Percentiles rank a stretch among this genome's conserved stretches.
These are phyloP conservation scores for Spisula solida DNA, from an alignment of 2,888 invertebrate genomes.

Conservation along the genomic window DNA sequence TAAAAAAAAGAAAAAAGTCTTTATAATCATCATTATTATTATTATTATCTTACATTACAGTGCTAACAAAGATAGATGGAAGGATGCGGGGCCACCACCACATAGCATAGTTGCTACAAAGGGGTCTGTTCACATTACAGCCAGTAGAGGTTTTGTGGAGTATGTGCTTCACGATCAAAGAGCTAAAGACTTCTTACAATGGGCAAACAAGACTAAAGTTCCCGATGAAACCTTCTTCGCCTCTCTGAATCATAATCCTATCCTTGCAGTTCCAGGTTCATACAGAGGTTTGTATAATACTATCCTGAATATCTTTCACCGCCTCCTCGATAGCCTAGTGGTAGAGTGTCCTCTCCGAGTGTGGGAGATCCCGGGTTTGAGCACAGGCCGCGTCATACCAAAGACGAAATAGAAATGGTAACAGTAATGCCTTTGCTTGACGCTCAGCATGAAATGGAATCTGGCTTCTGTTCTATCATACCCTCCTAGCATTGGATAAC, in stretches of 20 bases:
- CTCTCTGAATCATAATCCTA: slow-evolving; percentile 80
- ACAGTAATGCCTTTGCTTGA: too few species aligned
- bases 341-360: too few species aligned
- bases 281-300: slow-evolving; percentile 73
- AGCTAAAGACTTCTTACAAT: slow-evolving; percentile 76
- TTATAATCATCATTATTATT: too few species aligned
- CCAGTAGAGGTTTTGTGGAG: slow-evolving; percentile 79
- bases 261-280: slow-evolving; percentile 79
- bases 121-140: slow-evolving; percentile 80
- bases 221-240: slow-evolving; percentile 85
- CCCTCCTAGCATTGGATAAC: too few species aligned
- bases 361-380: too few species aligned
- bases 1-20: too few species aligned
- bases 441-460: too few species aligned
- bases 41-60: slow-evolving; percentile 33
- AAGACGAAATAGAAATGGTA: too few species aligned
- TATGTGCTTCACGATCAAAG: slow-evolving; percentile 77
- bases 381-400: too few species aligned
- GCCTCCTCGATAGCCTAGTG: too few species aligned
- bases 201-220: slow-evolving; percentile 78
- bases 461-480: too few species aligned
- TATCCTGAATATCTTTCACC: too few species aligned
- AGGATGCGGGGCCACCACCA: slow-evolving; percentile 60
- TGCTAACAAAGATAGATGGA: slow-evolving; percentile 56
- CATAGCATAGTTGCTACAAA: slow-evolving; percentile 73